Base-by-base conservation (phyloP, 2,113 vertebrate species). In the Pao palembangensis region DNA sequence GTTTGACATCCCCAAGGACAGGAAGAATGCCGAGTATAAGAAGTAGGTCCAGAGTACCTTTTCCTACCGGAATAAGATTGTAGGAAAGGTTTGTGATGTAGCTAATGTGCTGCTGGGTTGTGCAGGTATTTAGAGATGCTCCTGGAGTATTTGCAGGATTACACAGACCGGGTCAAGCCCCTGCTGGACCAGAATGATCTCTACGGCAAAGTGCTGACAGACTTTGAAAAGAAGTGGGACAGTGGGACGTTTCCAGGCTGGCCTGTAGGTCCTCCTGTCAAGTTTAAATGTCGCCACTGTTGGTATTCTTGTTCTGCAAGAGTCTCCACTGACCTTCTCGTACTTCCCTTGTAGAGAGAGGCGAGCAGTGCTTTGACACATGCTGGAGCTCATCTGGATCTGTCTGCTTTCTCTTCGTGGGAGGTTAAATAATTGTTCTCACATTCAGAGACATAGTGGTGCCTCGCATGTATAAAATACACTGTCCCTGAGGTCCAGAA, bases 201-300 rank as follows among this genome's bases (percentile, higher is more conserved):
- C 2, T 98, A 96, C 51, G 94, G 94, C 49, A 99, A 96, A 81
- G 96, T 99, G 58, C 92, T 98, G 81, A 63, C 2, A 0, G 96
- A 99, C 4, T 98, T 99, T 90, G 96, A 99, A 83, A 98, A 97
- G 72, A 99, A 99, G 60, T 99, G 96, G 96, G 97, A 99, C 0
- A 94, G 90, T 0, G 96, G 97, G 0, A 93, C 92, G 0, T 99
- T 99, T 73, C 97, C 96, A 0, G 96, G 96, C 64, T 99, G 96
- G 97, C 97, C 96, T 75, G 97, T 99, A 77, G 84, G 93, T 82
- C 6, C 21, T 15, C 1, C 46, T 16, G 1, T 3, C 18, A n/a
- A 3, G 34, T 19, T 5, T 63, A 6, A 0, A 4, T 8, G 3
- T 14, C 16, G 0, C n/a, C 19, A 5, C 38, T 6, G 2, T n/a